Percentiles rank a stretch among this genome's conserved stretches.
phyloP scores from a whole-genome alignment of 2,797 vertebrate genomes.

The Okamejei kenojei region DNA sequence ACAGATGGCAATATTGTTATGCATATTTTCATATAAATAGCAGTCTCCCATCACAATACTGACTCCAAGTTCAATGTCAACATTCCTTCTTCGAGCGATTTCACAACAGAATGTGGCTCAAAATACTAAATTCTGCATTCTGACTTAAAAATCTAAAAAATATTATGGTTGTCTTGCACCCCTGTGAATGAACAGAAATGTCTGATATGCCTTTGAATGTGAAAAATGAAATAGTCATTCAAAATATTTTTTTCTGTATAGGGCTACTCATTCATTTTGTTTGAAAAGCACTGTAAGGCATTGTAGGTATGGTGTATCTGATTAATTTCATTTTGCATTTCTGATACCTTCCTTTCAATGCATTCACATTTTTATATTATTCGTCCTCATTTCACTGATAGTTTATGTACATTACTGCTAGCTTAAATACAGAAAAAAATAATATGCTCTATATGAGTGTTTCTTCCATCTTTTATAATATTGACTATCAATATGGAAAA shows the following conservation, averaged over 20 bases:
- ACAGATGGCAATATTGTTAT: constrained; percentile 66
- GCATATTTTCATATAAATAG: constrained; percentile 44
- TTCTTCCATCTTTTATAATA: not conserved
- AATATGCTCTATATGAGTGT: not conserved
- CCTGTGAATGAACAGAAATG: not conserved
- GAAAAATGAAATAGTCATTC: not conserved
- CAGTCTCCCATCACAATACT: not conserved
- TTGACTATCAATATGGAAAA: not conserved
- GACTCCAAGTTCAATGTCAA: not conserved
- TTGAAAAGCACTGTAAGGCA: not conserved
- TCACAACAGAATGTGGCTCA: not conserved
- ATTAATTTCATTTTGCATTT: not conserved
- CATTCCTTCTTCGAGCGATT: not conserved
- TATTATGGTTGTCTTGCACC: not conserved
- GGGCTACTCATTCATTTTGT: not conserved
- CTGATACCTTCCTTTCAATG: not conserved
- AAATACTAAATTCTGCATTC: not conserved
- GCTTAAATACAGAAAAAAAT: not conserved
- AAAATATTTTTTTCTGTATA: not conserved
- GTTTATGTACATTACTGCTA: not conserved
- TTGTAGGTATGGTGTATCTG: not conserved
- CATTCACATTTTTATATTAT: not conserved
- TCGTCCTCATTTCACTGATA: not conserved
- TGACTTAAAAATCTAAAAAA: not conserved
- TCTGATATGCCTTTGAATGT: not conserved